Evolutionary conservation across 1,140 invertebrate species (phyloP).

Genomic region (Drosophila cardini): DNA sequence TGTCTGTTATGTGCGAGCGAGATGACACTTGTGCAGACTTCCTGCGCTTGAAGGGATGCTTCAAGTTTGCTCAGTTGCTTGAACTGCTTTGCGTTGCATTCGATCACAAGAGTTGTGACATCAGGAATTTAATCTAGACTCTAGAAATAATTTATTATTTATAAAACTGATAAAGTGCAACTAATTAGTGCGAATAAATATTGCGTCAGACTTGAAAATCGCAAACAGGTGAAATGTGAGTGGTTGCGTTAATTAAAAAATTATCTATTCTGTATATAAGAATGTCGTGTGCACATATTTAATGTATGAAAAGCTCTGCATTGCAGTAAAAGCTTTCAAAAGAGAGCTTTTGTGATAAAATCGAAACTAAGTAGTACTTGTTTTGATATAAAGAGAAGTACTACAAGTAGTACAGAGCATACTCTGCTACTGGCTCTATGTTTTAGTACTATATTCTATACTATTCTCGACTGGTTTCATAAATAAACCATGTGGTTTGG

Average conservation of each 20-base stretch:
- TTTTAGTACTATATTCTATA: neutral
- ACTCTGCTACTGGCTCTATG: neutral
- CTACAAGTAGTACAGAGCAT: no score
- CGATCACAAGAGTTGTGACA: neutral
- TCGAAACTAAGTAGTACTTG: no score
- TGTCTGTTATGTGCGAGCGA: slow-evolving; percentile 38
- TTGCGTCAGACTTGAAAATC: neutral
- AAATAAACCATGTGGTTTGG: neutral
- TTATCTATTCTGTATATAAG: neutral
- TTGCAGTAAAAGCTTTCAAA: neutral
- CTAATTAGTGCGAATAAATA: neutral
- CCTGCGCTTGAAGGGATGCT: slow-evolving; percentile 44
- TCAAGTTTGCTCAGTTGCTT: slow-evolving; percentile 71
- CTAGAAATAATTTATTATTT: neutral
- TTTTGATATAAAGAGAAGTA: no score
- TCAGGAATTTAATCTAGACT: neutral
- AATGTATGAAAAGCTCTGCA: neutral
- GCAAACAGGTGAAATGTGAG: neutral
- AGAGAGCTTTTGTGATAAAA: neutral
- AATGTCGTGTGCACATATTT: neutral
- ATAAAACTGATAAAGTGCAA: neutral
- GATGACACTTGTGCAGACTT: slow-evolving; percentile 30
- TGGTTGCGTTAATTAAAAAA: neutral
- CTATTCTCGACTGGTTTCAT: neutral
- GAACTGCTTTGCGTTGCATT: slow-evolving; percentile 70